These are phyloP conservation scores for Palythoa heliodiscus DNA, from an alignment of 92 coral and sea anemone species.

Conservation along the genomic window DNA sequence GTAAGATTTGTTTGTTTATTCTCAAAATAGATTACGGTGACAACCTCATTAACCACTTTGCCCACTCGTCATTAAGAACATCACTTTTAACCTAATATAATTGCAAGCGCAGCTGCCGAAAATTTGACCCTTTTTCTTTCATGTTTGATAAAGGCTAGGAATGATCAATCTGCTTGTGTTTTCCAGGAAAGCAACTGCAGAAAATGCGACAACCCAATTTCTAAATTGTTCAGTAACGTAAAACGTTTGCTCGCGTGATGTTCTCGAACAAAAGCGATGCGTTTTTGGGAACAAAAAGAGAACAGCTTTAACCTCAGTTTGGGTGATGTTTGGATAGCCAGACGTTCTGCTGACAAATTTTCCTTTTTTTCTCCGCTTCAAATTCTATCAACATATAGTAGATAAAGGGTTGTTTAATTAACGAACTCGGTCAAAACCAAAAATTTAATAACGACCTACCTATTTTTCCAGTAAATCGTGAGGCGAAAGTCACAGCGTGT, in stretches of 20 bases:
- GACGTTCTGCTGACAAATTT: not conserved
- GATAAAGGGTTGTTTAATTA: not conserved
- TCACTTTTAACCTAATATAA: not conserved
- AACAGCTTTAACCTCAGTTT: not conserved
- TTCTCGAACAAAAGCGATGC: not conserved
- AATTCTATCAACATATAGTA: not conserved
- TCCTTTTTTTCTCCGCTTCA: not conserved
- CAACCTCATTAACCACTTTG: not conserved
- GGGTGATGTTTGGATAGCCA: not conserved
- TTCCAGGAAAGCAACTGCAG: not conserved
- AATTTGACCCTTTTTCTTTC: not conserved
- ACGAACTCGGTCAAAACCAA: not conserved
- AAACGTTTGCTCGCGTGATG: not conserved
- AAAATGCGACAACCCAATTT: not conserved
- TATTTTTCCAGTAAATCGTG: not conserved
- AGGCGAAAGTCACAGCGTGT: not conserved
- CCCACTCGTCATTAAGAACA: not conserved
- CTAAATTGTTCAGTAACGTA: not conserved
- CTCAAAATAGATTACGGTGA: constrained; percentile 3
- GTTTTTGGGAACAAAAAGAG: not conserved
- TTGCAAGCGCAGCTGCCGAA: not conserved
- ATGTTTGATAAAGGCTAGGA: not conserved
- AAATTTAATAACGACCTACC: not conserved
- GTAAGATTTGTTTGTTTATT: not conserved
- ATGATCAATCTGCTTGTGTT: not conserved